Percentiles rank a stretch among this genome's conserved stretches.
Evolutionary conservation across 2,797 vertebrate genomes (phyloP).

Genomic region (Selene dorsalis): DNA sequence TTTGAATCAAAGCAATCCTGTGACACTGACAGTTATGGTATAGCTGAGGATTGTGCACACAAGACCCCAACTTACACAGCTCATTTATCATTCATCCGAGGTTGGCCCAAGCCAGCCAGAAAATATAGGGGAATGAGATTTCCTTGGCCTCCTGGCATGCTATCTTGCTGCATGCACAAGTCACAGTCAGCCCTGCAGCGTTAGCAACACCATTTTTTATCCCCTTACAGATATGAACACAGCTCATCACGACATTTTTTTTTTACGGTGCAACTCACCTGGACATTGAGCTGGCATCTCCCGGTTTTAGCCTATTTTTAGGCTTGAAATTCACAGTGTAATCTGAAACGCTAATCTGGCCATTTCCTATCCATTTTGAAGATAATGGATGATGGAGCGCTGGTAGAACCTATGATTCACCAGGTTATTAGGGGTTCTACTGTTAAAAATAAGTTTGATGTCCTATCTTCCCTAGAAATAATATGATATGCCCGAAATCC

Average conservation of each 20-base stretch:
- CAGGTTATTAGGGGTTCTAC: constrained; percentile 4
- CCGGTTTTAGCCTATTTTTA: constrained; percentile 38
- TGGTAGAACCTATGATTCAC: constrained; percentile 21
- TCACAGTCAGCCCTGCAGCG: constrained; percentile 48
- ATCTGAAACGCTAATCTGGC: constrained; percentile 45
- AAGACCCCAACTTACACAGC: constrained; percentile 61
- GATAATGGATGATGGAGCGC: constrained; percentile 42
- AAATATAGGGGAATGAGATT: constrained; percentile 73
- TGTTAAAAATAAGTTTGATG: constrained; percentile 53
- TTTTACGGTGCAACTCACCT: constrained; percentile 37
- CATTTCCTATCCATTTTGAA: constrained; percentile 43
- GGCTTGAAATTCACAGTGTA: constrained; percentile 9
- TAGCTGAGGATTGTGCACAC: constrained; percentile 47
- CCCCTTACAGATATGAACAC: constrained; percentile 58
- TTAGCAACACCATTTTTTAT: constrained; percentile 66
- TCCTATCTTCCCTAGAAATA: constrained; percentile 35
- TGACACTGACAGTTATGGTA: constrained; percentile 53
- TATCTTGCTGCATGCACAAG: constrained; percentile 57
- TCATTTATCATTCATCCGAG: constrained; percentile 76
- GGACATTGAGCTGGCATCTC: constrained; percentile 35
- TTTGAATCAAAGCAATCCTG: constrained; percentile 40
- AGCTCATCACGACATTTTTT: constrained; percentile 42
- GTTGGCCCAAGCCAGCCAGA: constrained; percentile 60
- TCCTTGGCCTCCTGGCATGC: constrained; percentile 65
- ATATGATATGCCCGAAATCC: constrained; percentile 31